Conservation (phyloP, 2,888 invertebrate genomes). For the Dorcus parallelipipedus region DNA sequence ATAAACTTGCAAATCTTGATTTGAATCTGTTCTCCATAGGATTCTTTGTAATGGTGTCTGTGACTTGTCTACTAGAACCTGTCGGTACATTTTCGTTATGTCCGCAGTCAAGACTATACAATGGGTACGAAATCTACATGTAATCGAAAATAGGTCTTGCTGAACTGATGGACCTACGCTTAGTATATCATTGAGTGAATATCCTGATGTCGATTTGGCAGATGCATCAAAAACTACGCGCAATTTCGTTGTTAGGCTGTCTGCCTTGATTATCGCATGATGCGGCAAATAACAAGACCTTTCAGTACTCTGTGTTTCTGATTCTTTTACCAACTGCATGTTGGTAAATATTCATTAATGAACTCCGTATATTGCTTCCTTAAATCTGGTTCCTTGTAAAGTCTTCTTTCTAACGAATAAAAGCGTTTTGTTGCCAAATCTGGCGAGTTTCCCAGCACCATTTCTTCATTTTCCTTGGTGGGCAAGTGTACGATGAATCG, state of each 20-base stretch:
- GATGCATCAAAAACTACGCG: background rate
- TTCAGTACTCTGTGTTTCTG: no score
- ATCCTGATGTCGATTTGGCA: slow-evolving; percentile 1
- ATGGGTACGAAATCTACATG: background rate
- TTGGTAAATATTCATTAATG: no score
- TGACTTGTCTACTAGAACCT: background rate
- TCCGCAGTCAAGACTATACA: background rate
- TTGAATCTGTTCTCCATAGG: background rate
- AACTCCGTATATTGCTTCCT: no score
- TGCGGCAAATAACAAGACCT: slow-evolving; percentile 8
- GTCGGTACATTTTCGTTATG: slow-evolving; percentile 1
- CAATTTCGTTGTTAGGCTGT: slow-evolving; percentile 3
- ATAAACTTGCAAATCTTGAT: background rate
- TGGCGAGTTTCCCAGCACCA: no score
- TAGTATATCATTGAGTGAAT: slow-evolving; percentile 9
- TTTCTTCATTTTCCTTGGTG: no score
- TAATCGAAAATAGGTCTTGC: slow-evolving; percentile 6
- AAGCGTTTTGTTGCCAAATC: no score
- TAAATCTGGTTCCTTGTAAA: no score
- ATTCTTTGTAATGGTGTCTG: background rate
- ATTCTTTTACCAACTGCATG: no score
- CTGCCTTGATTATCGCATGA: background rate
- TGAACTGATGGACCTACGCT: background rate
- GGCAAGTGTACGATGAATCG: no score
- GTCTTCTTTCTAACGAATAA: no score